Evolutionary conservation across 2,797 vertebrate genomes (phyloP).

Genomic region (Denticeps clupeoides): DNA sequence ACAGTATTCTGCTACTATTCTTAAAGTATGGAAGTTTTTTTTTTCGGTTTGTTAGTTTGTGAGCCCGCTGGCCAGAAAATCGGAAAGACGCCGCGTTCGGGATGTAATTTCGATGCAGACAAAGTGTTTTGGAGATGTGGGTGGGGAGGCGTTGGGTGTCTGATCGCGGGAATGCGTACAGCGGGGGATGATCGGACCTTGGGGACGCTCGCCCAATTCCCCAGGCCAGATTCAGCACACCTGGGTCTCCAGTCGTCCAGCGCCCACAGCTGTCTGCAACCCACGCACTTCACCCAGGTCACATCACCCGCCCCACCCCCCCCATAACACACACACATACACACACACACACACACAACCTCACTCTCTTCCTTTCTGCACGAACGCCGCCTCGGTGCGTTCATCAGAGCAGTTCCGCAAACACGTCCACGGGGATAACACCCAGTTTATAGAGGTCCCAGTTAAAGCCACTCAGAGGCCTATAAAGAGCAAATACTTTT

Average conservation of each 20-base stretch:
- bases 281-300: not conserved
- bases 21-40: no score
- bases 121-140: no score
- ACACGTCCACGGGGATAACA: not conserved
- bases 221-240: conserved; percentile 47
- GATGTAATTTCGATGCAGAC: no score
- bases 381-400: no score
- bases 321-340: not conserved
- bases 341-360: not conserved
- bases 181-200: conserved; percentile 4
- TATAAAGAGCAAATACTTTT: no score
- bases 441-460: no score
- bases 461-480: no score
- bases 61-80: no score
- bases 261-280: conserved; percentile 47
- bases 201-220: conserved; percentile 34
- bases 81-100: no score
- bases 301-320: conserved; percentile 7
- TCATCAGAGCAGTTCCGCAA: not conserved
- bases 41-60: no score
- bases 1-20: no score
- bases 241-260: conserved; percentile 45
- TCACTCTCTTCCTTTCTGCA: no score
- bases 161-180: not conserved
- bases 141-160: conserved; percentile 2